Evolutionary conservation across 2,888 invertebrate species (phyloP).

Genomic region (Tenthredo scrophulariae): DNA sequence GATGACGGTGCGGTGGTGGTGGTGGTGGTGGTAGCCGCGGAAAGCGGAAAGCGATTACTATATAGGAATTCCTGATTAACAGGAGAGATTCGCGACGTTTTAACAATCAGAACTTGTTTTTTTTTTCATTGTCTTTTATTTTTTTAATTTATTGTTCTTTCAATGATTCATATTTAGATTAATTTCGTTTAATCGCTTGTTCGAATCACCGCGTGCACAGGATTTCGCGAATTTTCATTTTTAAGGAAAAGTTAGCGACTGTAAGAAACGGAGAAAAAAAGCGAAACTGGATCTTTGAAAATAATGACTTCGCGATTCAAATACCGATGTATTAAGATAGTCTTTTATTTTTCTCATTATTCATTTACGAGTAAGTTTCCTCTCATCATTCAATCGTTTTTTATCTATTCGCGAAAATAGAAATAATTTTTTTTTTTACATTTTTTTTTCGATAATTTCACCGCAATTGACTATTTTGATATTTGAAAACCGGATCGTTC

Average conservation of each 20-base stretch:
- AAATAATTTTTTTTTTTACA: not conserved
- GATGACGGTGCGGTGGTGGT: not conserved
- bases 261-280: not conserved
- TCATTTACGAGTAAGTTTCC: too few species aligned
- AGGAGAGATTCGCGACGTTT: slow-evolving; percentile 43
- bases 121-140: not conserved
- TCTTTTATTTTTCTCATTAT: too few species aligned
- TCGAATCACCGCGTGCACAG: not conserved
- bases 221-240: not conserved
- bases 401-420: not conserved
- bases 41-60: slow-evolving; percentile 21
- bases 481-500: not conserved
- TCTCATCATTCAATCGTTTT: not conserved
- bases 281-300: not conserved
- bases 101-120: slow-evolving; percentile 1
- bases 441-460: not conserved
- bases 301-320: not conserved
- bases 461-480: not conserved
- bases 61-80: slow-evolving; percentile 38
- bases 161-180: not conserved
- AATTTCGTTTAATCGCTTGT: not conserved
- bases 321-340: not conserved
- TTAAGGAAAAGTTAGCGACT: not conserved
- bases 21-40: not conserved
- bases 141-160: not conserved